Conservation (phyloP, 2,113 vertebrate species). For the Saimiri boliviensis region DNA sequence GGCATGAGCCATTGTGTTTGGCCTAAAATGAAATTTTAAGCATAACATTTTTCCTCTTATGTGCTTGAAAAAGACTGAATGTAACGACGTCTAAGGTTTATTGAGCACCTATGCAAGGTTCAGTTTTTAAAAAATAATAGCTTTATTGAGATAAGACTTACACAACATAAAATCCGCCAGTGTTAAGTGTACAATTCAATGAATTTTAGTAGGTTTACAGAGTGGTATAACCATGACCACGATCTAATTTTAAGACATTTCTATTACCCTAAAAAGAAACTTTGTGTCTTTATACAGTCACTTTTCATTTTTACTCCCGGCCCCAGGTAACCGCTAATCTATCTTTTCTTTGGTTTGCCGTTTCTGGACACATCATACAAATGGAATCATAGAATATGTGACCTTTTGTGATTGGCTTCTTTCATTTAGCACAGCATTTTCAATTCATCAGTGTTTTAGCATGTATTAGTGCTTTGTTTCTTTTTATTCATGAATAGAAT, state of each 20-base stretch:
- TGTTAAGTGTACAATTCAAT: background rate
- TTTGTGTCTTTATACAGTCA: background rate
- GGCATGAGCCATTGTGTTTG: no score
- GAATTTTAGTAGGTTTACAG: background rate
- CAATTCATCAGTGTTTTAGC: background rate
- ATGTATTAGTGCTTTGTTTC: background rate
- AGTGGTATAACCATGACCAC: background rate
- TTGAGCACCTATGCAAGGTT: background rate
- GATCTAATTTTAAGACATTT: background rate
- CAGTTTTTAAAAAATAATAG: background rate
- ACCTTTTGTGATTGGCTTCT: background rate
- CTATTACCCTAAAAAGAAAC: background rate
- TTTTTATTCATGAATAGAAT: background rate
- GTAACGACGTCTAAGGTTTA: background rate
- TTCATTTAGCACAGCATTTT: background rate
- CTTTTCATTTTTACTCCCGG: background rate
- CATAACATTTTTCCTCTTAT: background rate
- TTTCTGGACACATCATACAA: background rate
- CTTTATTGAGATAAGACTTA: slow-evolving; percentile 17
- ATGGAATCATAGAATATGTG: background rate
- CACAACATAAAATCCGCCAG: background rate
- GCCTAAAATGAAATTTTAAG: slow-evolving; percentile 24
- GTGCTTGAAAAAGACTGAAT: background rate
- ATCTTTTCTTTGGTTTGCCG: background rate
- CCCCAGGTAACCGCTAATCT: background rate